phyloP scores from a whole-genome alignment of 2,888 invertebrate species.

The Ectemnius cavifrons region DNA sequence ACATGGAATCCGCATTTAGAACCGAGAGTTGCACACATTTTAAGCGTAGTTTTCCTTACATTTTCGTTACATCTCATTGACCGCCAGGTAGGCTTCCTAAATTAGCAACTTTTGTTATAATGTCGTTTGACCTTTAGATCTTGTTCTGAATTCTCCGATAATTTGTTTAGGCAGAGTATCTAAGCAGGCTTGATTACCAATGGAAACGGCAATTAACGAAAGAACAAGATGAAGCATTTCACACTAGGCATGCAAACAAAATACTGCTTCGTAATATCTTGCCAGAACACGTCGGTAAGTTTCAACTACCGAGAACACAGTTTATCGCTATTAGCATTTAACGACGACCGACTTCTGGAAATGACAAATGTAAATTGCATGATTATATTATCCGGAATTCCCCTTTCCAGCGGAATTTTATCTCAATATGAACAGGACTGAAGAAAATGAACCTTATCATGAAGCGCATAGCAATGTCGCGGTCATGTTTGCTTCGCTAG shows the following conservation, averaged over 20 bases:
- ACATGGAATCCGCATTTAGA: slow-evolving; percentile 86
- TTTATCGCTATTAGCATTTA: neutral
- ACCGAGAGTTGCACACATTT: slow-evolving; percentile 85
- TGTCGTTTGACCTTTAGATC: neutral
- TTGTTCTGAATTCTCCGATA: slow-evolving; percentile 2
- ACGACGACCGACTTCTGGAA: no score
- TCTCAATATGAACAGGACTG: slow-evolving; percentile 84
- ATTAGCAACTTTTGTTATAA: neutral
- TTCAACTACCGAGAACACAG: neutral
- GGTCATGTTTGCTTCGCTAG: slow-evolving; percentile 97
- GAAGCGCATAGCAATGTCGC: slow-evolving; percentile 93
- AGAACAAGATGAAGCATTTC: slow-evolving; percentile 91
- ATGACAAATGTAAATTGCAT: no score
- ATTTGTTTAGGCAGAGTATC: slow-evolving; percentile 85
- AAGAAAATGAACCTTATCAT: slow-evolving; percentile 88
- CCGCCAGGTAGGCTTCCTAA: slow-evolving; percentile 82
- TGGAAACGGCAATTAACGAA: slow-evolving; percentile 88
- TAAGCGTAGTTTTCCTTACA: slow-evolving; percentile 86
- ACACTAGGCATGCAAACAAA: slow-evolving; percentile 92
- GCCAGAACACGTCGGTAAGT: slow-evolving; percentile 92
- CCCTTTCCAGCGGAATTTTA: slow-evolving; percentile 85
- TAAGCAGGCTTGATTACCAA: slow-evolving; percentile 90
- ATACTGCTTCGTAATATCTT: slow-evolving; percentile 94
- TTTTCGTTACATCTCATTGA: slow-evolving; percentile 91
- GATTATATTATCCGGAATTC: no score